These are phyloP conservation scores for Dromaius novaehollandiae DNA, from an alignment of 2,113 vertebrate species.

Conservation along the genomic window DNA sequence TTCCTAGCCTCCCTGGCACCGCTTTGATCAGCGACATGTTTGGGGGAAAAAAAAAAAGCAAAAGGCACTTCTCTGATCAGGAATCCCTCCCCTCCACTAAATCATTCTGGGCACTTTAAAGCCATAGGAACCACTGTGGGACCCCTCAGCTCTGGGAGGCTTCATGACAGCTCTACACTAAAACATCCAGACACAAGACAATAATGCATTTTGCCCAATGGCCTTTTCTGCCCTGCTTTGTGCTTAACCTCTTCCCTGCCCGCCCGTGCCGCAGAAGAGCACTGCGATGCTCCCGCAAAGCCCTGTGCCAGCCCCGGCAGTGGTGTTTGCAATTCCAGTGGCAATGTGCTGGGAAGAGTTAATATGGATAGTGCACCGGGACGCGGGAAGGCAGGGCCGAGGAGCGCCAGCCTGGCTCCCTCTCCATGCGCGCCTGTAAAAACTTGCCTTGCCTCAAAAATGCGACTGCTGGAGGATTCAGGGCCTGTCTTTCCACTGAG, in stretches of 20 bases:
- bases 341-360: neutral
- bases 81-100: conserved; percentile 68
- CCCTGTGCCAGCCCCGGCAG: neutral
- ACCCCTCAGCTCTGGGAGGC: conserved; percentile 50
- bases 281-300: neutral
- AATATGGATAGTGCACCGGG: neutral
- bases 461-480: neutral
- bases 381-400: neutral
- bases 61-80: conserved; percentile 69
- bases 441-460: neutral
- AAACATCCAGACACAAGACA: conserved; percentile 56
- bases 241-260: conserved; percentile 54
- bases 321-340: neutral
- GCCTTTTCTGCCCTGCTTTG: neutral
- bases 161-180: conserved; percentile 50
- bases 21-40: conserved; percentile 65
- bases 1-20: conserved; percentile 50
- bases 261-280: rapidly evolving
- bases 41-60: neutral
- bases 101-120: conserved; percentile 64
- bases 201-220: neutral
- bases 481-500: neutral
- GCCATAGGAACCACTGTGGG: conserved; percentile 43
- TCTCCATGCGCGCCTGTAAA: neutral
- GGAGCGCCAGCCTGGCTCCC: neutral